Evolutionary conservation across 1,140 invertebrate species (phyloP).

Genomic region (Diorhabda elongata): DNA sequence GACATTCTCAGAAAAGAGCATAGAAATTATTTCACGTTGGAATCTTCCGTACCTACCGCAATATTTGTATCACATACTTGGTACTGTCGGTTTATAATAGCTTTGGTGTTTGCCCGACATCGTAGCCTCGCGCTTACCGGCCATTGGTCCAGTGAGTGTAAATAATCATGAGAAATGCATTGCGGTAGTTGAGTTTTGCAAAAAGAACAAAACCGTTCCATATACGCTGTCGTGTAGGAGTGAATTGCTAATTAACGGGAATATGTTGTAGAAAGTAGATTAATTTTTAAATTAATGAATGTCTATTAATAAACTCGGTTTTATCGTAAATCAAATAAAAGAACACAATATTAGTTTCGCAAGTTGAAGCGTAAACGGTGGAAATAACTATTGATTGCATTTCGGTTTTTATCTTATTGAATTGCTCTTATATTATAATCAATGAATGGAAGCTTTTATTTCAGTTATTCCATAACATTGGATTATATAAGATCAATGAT

Average conservation of each 20-base stretch:
- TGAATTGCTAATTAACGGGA: conserved; percentile 23
- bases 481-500: too few species aligned
- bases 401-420: too few species aligned
- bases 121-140: not conserved
- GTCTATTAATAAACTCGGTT: conserved; percentile 14
- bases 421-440: too few species aligned
- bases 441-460: too few species aligned
- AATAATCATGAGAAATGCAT: conserved; percentile 23
- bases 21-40: not conserved
- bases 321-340: conserved; percentile 11
- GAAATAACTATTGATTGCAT: too few species aligned
- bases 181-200: conserved; percentile 16
- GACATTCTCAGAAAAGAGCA: not conserved
- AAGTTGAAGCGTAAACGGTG: too few species aligned
- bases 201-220: conserved; percentile 15
- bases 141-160: conserved; percentile 19
- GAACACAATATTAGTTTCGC: not conserved
- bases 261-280: conserved; percentile 21
- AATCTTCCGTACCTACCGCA: not conserved
- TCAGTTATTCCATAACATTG: too few species aligned
- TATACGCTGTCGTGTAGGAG: conserved; percentile 18
- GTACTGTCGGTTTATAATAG: conserved; percentile 18
- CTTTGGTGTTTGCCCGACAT: conserved; percentile 12
- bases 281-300: conserved; percentile 16
- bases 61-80: conserved; percentile 13